Conservation (phyloP, 1,140 invertebrate genomes). For the Bombus picipes region DNA sequence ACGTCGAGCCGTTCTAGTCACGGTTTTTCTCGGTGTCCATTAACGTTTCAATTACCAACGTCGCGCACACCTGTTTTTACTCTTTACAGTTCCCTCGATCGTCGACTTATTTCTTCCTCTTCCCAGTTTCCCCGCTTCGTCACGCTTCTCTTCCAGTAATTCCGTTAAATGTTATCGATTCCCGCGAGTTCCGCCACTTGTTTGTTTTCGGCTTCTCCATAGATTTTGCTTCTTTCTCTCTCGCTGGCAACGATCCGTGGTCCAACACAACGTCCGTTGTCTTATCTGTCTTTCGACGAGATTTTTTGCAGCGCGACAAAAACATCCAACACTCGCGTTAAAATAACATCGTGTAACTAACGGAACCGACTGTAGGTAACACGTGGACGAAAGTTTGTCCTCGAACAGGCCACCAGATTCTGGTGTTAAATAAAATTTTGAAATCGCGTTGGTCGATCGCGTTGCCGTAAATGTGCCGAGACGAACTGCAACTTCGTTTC, state of each 20-base stretch:
- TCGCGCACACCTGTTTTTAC: constrained; percentile 61
- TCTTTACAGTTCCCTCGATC: constrained; percentile 36
- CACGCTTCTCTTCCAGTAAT: background rate
- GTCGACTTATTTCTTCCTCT: background rate
- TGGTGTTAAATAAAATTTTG: too few relatives aligned
- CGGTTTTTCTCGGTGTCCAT: constrained; percentile 58
- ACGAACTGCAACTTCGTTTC: too few relatives aligned
- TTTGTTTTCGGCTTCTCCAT: too few relatives aligned
- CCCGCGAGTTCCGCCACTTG: background rate
- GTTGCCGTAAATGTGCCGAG: background rate
- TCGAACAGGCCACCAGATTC: too few relatives aligned
- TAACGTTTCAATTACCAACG: constrained; percentile 71
- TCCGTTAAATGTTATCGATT: constrained; percentile 2
- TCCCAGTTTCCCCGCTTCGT: background rate
- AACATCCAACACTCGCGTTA: too few relatives aligned
- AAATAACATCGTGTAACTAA: too few relatives aligned
- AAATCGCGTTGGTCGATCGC: background rate
- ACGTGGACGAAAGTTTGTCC: too few relatives aligned
- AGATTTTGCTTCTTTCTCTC: too few relatives aligned
- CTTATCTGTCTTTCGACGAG: too few relatives aligned
- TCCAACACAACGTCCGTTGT: rapidly evolving
- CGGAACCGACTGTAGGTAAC: too few relatives aligned
- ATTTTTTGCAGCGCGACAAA: too few relatives aligned
- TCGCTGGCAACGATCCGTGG: too few relatives aligned
- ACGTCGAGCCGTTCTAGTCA: constrained; percentile 29